A percentile compares a stretch with the other conserved stretches of the same genome.
Conservation (phyloP, 2,888 invertebrate species). For the Anodontia alba region DNA sequence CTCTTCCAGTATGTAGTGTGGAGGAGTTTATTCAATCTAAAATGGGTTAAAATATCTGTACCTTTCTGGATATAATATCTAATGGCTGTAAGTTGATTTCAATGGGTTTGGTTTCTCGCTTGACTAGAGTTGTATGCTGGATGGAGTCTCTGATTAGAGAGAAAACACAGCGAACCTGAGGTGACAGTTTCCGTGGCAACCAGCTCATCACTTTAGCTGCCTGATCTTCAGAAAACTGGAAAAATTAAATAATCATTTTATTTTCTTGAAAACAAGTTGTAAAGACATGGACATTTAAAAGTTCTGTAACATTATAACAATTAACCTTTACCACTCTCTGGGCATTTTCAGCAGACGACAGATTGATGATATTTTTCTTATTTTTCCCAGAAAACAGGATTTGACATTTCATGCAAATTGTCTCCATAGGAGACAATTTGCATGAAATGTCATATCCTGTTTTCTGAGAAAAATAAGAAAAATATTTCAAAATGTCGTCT, state of each 20-base stretch:
- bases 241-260: not conserved
- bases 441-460: too few relatives aligned
- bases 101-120: constrained; percentile 80
- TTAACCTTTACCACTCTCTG: too few relatives aligned
- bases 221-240: constrained; percentile 81
- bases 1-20: too few relatives aligned
- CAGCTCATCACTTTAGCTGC: constrained; percentile 82
- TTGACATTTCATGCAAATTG: too few relatives aligned
- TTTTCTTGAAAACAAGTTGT: not conserved
- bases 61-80: constrained; percentile 76
- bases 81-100: constrained; percentile 77
- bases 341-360: too few relatives aligned
- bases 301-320: not conserved
- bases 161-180: constrained; percentile 81
- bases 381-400: too few relatives aligned
- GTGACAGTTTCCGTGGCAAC: constrained; percentile 83
- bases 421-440: too few relatives aligned
- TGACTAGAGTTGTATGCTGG: constrained; percentile 76
- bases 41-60: too few relatives aligned
- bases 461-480: too few relatives aligned
- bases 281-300: not conserved
- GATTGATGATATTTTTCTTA: too few relatives aligned
- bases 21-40: too few relatives aligned
- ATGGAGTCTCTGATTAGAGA: constrained; percentile 79
- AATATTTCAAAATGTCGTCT: too few relatives aligned